Conservation (phyloP, 30 jellyfish, hydroid and myxozoan species). For the Hydractinia echinata region DNA sequence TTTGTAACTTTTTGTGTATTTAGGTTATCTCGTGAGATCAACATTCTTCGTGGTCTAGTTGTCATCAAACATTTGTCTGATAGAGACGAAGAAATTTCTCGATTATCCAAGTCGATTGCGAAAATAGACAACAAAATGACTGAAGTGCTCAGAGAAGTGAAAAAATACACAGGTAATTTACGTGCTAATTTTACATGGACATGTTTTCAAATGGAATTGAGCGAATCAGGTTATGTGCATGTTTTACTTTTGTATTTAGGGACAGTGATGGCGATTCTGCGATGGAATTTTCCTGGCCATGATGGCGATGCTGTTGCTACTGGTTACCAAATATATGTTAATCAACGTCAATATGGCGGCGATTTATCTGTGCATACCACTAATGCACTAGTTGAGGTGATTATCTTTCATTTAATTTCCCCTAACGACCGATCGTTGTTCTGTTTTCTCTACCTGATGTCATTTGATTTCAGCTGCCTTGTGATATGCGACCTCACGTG, state of each 20-base stretch:
- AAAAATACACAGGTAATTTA: slow-evolving; percentile 34
- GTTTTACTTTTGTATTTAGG: slow-evolving; percentile 13
- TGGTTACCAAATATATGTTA: slow-evolving; percentile 31
- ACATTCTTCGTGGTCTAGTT: slow-evolving; percentile 26
- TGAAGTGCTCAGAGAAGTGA: slow-evolving; percentile 24
- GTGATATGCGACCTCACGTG: slow-evolving; percentile 35
- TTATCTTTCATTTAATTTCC: not conserved
- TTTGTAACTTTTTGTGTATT: not conserved
- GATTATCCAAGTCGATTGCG: slow-evolving; percentile 9
- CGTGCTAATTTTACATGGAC: not conserved
- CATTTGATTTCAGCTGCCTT: slow-evolving; percentile 35
- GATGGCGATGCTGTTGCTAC: slow-evolving; percentile 54
- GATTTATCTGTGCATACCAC: slow-evolving; percentile 37
- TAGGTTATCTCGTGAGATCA: slow-evolving; percentile 45
- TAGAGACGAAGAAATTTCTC: slow-evolving; percentile 50
- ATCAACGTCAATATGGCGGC: slow-evolving; percentile 29
- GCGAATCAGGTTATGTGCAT: not conserved
- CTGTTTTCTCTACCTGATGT: not conserved
- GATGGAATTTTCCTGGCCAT: slow-evolving; percentile 61
- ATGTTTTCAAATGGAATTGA: not conserved
- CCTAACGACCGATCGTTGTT: not conserved
- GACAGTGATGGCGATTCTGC: slow-evolving; percentile 21
- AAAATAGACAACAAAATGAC: slow-evolving; percentile 29
- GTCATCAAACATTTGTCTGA: slow-evolving; percentile 41
- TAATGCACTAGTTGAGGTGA: slow-evolving; percentile 41